Evolutionary conservation across 2,888 invertebrate genomes (phyloP).

Genomic region (Gastracanthus pulcherrimus): DNA sequence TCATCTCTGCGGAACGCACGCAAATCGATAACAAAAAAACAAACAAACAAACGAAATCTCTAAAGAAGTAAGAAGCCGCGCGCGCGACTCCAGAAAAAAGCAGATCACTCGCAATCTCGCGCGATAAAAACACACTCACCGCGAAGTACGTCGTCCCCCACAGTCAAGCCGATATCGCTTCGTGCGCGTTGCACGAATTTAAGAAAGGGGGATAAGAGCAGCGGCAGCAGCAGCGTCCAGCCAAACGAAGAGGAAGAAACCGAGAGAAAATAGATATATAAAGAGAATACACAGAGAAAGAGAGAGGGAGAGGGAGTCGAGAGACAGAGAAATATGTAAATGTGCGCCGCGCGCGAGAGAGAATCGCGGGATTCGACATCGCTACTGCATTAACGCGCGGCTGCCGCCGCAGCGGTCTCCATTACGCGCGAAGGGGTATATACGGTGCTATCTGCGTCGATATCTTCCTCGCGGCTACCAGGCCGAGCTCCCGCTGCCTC

Average conservation of each 20-base stretch:
- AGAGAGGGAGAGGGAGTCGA: background rate
- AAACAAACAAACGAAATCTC: background rate
- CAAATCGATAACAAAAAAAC: background rate
- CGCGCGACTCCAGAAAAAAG: background rate
- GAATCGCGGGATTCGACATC: slow-evolving; percentile 69
- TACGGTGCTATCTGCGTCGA: slow-evolving; percentile 35
- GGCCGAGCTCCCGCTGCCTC: background rate
- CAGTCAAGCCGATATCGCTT: background rate
- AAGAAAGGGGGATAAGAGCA: slow-evolving; percentile 18
- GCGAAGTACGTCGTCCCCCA: slow-evolving; percentile 27
- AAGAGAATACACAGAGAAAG: background rate
- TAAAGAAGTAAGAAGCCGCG: too few relatives aligned
- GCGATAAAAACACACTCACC: slow-evolving; percentile 39
- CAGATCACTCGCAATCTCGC: slow-evolving; percentile 17
- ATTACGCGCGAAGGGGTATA: too few relatives aligned
- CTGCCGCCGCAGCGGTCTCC: slow-evolving; percentile 76
- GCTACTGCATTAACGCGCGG: slow-evolving; percentile 78
- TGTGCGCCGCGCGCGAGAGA: slow-evolving; percentile 22
- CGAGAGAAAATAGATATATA: background rate
- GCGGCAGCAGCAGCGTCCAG: too few relatives aligned
- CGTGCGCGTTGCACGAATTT: slow-evolving; percentile 23
- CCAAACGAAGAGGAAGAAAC: background rate
- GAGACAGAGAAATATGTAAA: slow-evolving; percentile 45
- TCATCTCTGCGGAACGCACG: background rate
- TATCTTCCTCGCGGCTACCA: slow-evolving; percentile 53